phyloP scores from a whole-genome alignment of 2,888 invertebrate species.

The Tetragonisca angustula region DNA sequence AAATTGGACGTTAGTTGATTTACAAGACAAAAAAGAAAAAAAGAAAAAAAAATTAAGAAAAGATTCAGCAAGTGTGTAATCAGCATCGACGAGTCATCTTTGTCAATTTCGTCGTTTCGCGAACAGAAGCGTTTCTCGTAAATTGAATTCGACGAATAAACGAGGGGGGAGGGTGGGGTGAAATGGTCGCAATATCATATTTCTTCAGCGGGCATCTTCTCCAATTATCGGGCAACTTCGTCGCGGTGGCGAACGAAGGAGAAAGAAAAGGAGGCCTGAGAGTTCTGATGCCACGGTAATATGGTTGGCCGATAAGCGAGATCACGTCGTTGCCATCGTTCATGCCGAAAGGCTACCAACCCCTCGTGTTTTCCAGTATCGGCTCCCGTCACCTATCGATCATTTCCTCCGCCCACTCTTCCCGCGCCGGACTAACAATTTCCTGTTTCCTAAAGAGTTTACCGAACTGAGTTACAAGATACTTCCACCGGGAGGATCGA shows the following conservation, averaged over 20 bases:
- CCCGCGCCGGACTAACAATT: constrained; percentile 80
- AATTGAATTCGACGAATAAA: constrained; percentile 50
- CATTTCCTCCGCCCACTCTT: constrained; percentile 75
- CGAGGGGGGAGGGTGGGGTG: not conserved
- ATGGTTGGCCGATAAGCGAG: constrained; percentile 51
- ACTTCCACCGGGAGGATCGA: constrained; percentile 79
- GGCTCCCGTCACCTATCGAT: constrained; percentile 76
- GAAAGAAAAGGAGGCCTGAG: not conserved
- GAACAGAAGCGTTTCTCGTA: not conserved
- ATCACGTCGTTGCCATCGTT: constrained; percentile 56
- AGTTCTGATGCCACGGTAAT: constrained; percentile 39
- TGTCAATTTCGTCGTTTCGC: constrained; percentile 37
- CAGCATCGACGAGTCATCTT: constrained; percentile 26
- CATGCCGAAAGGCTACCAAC: constrained; percentile 10
- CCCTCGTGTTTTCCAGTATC: constrained; percentile 64
- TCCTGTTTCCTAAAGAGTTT: constrained; percentile 82
- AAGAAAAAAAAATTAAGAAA: not conserved
- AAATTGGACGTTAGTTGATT: no score
- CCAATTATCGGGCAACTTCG: constrained; percentile 39
- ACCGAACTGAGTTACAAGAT: constrained; percentile 81
- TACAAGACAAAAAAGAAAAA: no score
- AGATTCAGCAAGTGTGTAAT: constrained; percentile 6
- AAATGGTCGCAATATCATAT: constrained; percentile 37
- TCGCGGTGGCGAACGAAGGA: not conserved
- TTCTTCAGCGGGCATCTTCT: constrained; percentile 24